A percentile compares a stretch with the other conserved stretches of the same genome.
Conservation (phyloP, 1,140 invertebrate species). For the Belonocnema kinseyi region DNA sequence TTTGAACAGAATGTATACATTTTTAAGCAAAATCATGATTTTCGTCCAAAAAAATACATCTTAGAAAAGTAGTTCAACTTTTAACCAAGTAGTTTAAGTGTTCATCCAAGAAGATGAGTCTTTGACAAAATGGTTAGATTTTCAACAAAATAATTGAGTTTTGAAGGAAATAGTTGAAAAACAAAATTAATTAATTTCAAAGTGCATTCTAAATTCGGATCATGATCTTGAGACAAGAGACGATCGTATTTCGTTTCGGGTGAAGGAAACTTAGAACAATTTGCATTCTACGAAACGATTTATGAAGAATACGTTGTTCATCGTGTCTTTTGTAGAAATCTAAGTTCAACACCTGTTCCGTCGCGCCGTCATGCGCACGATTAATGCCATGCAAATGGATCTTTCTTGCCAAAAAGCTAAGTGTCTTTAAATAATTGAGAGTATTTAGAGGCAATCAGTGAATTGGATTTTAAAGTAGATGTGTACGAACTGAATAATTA, state of each 20-base stretch:
- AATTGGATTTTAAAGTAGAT: neutral
- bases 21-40: too few relatives aligned
- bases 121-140: too few relatives aligned
- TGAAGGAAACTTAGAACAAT: neutral
- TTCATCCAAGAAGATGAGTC: too few relatives aligned
- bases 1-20: too few relatives aligned
- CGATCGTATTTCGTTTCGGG: neutral
- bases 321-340: conserved; percentile 53
- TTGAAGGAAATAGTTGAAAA: too few relatives aligned
- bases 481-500: too few relatives aligned
- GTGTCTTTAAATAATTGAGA: conserved; percentile 16
- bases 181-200: too few relatives aligned
- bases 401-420: conserved; percentile 51
- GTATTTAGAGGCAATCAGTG: conserved; percentile 15
- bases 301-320: conserved; percentile 33
- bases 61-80: too few relatives aligned
- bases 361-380: conserved; percentile 57
- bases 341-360: conserved; percentile 58
- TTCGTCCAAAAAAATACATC: too few relatives aligned
- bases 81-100: too few relatives aligned
- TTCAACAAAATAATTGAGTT: too few relatives aligned
- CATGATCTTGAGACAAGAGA: neutral
- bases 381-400: conserved; percentile 56
- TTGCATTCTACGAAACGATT: conserved; percentile 13
- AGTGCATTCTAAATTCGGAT: neutral